Evolutionary conservation across 2,797 vertebrate genomes (phyloP), one percentile per base, ranked within the genome.

Genomic region (Anguilla anguilla): DNA sequence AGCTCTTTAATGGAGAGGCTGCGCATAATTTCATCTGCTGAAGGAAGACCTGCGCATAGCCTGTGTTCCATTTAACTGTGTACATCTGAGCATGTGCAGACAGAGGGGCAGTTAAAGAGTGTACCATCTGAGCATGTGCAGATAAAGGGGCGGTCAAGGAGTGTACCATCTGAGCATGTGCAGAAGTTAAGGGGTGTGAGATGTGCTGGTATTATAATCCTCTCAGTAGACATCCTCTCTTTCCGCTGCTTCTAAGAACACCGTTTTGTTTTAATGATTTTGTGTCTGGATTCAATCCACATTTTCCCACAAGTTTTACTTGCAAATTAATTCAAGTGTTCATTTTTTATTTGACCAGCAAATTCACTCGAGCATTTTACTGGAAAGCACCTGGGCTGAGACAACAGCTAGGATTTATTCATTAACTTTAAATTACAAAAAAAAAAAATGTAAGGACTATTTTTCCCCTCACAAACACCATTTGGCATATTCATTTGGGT

Each of bases 21-120:
- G 93, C 95, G 93, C 94, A 95, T 96, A 94, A 96, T 96, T 96
- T 95, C 92, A 96, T 96, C 95, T 94, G 92, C 94, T 96, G 91
- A 91, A 93, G 92, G 90, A 86, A 92, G 92, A 94, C 94, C 94
- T 93, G 90, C 94, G 95, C 95, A 95, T 95, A 95, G 35, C 35
- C 35, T 35, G 35, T 95, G 96, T 96, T 95, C 95, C 96, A 94
- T 94, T 96, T 96, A 93, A 95, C 93, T 96, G 95, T 96, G 94
- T 51, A 94, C 94, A 93, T 95, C 35, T 35, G 35, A 35, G 35
- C 35, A 35, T 35, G 35, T 35, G 35, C 35, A 35, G 35, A 35
- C 1, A 31, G 31, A 31, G 31, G 31, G 31, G 31, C 31, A 0
- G 31, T 31, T 31, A 31, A 31, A 31, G 0, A 31, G 31, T 31